phyloP scores from a whole-genome alignment of 2,797 vertebrate species.

The Hipposideros larvatus region DNA sequence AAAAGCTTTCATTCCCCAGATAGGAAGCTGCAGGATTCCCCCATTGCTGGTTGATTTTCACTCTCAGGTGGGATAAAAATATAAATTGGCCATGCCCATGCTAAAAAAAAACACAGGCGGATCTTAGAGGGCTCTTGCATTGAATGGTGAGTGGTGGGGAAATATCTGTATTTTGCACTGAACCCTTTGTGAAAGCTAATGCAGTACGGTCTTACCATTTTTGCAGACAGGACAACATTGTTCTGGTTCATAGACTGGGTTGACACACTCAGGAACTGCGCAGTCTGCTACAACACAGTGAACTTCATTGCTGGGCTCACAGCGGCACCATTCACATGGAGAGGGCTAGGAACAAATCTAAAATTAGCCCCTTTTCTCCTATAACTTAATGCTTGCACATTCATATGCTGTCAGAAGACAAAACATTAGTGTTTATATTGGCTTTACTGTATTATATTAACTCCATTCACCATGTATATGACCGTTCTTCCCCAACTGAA shows the following conservation, averaged over 20 bases:
- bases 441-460: conserved; percentile 67
- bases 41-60: conserved; percentile 64
- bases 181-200: conserved; percentile 86
- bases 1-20: conserved; percentile 54
- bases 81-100: neutral
- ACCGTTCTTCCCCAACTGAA: conserved; percentile 53
- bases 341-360: conserved; percentile 96
- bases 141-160: conserved; percentile 32
- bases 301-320: conserved; percentile 99
- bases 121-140: conserved; percentile 11
- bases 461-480: conserved; percentile 69
- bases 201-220: conserved; percentile 94
- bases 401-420: conserved; percentile 86
- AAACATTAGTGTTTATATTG: conserved; percentile 82
- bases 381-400: conserved; percentile 87
- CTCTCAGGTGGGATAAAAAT: conserved; percentile 7
- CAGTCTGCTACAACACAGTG: conserved; percentile 99
- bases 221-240: conserved; percentile 99
- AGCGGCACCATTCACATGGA: conserved; percentile 99
- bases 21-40: conserved; percentile 43
- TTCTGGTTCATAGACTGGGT: conserved; percentile 99
- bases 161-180: conserved; percentile 64
- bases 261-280: conserved; percentile 99
- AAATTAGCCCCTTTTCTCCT: conserved; percentile 89
- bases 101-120: conserved; percentile 56